A percentile compares a stretch with the other conserved stretches of the same genome.
phyloP scores from a whole-genome alignment of 1,140 invertebrate species.

The Pseudomyrmex cubaensis region DNA sequence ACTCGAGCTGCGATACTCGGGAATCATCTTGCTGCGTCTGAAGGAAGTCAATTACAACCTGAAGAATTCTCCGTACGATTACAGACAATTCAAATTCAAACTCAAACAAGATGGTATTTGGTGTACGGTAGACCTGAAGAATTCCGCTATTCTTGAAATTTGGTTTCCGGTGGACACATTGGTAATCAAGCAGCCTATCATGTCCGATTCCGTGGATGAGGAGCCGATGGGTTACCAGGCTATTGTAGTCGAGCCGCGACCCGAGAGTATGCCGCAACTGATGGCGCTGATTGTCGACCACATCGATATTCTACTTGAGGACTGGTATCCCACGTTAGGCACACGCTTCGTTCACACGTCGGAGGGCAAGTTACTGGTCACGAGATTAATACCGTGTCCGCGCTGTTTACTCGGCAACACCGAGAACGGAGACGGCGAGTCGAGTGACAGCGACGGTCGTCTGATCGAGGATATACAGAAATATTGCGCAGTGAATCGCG shows the following conservation, averaged over 20 bases:
- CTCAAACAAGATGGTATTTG: constrained; percentile 93
- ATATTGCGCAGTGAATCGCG: constrained; percentile 66
- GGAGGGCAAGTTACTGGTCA: constrained; percentile 97
- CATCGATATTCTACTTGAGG: constrained; percentile 98
- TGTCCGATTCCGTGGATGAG: constrained; percentile 82
- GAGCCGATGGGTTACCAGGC: constrained; percentile 88
- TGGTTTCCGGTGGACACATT: constrained; percentile 92
- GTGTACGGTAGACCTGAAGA: constrained; percentile 93
- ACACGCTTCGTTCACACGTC: constrained; percentile 99
- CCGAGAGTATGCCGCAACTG: constrained; percentile 93
- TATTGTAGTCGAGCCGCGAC: constrained; percentile 90
- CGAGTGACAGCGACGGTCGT: constrained; percentile 77
- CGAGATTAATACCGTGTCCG: constrained; percentile 96
- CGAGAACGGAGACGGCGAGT: constrained; percentile 75
- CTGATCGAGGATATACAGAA: constrained; percentile 73
- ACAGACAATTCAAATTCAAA: constrained; percentile 87
- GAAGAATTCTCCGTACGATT: constrained; percentile 86
- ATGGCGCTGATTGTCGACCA: constrained; percentile 97
- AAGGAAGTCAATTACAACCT: constrained; percentile 91
- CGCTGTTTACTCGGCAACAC: constrained; percentile 89
- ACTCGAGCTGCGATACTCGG: constrained; percentile 93
- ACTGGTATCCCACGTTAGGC: constrained; percentile 98
- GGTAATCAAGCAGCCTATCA: constrained; percentile 88
- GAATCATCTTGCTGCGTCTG: constrained; percentile 92
- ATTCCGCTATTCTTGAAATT: constrained; percentile 95